phyloP scores from a whole-genome alignment of 1,140 invertebrate genomes.

The Rhopalosiphum maidis region DNA sequence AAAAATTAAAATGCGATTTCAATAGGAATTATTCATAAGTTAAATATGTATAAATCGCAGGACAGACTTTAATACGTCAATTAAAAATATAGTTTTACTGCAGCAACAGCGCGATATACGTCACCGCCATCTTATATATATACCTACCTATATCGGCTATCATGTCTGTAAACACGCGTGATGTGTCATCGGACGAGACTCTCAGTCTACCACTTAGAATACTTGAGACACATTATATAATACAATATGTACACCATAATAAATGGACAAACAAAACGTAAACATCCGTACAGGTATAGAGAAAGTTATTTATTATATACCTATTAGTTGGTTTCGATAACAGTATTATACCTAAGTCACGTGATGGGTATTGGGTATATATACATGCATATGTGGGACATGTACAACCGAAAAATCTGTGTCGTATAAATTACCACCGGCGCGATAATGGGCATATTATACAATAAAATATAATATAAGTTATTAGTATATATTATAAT shows the following conservation, averaged over 20 bases:
- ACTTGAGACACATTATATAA: neutral
- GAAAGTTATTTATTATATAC: neutral
- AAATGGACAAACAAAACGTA: neutral
- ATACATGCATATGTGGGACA: neutral
- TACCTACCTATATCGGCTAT: too few relatives aligned
- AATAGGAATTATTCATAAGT: neutral
- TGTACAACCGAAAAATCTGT: neutral
- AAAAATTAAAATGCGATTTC: neutral
- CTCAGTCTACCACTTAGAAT: neutral
- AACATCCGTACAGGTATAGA: neutral
- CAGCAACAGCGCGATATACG: neutral
- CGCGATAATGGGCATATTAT: neutral
- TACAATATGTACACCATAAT: slow-evolving; percentile 1
- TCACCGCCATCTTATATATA: too few relatives aligned
- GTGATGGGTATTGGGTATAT: neutral
- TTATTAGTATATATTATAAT: neutral
- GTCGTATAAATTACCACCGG: slow-evolving; percentile 26
- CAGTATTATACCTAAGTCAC: neutral
- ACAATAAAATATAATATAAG: neutral
- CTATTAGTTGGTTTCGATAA: neutral
- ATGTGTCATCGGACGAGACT: slow-evolving; percentile 4
- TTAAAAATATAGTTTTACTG: neutral
- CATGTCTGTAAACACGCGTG: neutral
- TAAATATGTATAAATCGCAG: neutral
- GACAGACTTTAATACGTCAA: neutral